Evolutionary conservation across 2,888 invertebrate species (phyloP).

Genomic region (Leptinotarsa tumamoca): DNA sequence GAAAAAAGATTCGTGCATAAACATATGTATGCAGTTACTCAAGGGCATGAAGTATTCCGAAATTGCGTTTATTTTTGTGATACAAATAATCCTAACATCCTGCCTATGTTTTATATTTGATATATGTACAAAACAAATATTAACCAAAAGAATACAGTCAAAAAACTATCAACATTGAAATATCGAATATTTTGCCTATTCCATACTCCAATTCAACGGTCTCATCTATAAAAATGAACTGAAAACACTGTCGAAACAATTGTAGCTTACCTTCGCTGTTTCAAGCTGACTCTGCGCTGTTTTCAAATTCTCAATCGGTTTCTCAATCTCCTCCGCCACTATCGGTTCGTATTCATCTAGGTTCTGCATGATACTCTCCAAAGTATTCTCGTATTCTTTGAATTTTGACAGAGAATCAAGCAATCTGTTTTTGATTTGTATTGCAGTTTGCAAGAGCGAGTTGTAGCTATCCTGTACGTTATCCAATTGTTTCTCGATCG

Average conservation of each 20-base stretch:
- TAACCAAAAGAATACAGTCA: too few species aligned
- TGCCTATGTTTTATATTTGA: too few species aligned
- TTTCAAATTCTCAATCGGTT: conserved; percentile 79
- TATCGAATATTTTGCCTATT: background rate
- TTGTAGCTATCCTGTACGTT: conserved; percentile 95
- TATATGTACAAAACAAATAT: too few species aligned
- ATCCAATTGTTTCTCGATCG: conserved; percentile 86
- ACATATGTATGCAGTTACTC: too few species aligned
- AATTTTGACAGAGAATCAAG: conserved; percentile 91
- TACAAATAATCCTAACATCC: too few species aligned
- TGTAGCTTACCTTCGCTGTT: conserved; percentile 76
- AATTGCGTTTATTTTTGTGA: too few species aligned
- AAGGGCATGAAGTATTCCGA: too few species aligned
- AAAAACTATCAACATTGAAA: too few species aligned
- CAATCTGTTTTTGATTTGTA: conserved; percentile 90
- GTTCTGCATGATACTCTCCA: conserved; percentile 86
- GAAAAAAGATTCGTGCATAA: too few species aligned
- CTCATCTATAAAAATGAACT: background rate
- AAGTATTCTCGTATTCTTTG: conserved; percentile 91
- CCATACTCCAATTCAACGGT: background rate
- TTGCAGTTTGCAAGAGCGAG: conserved; percentile 87
- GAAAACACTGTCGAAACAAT: background rate
- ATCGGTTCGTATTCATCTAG: conserved; percentile 84
- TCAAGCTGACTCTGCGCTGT: conserved; percentile 80
- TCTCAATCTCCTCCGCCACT: conserved; percentile 79